phyloP scores from a whole-genome alignment of 2,888 invertebrate genomes.

The Penaeus monodon region DNA sequence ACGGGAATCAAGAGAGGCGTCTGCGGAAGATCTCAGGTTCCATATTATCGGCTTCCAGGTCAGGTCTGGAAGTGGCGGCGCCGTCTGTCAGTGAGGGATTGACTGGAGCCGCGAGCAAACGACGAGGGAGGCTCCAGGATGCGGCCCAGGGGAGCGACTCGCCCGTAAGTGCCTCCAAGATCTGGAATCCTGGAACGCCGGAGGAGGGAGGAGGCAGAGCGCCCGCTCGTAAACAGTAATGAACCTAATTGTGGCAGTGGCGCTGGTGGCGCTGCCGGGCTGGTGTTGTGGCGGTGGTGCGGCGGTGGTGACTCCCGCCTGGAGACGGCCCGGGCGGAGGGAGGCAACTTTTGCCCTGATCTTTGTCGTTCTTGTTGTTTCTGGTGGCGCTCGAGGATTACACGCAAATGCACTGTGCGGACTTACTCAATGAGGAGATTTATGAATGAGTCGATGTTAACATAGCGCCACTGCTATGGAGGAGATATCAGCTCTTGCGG shows the following conservation, averaged over 20 bases:
- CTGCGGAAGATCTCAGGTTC: conserved; percentile 59
- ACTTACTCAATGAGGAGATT: not conserved
- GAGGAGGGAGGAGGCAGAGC: conserved; percentile 45
- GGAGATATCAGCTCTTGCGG: no score
- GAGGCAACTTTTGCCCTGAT: no score
- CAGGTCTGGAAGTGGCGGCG: conserved; percentile 61
- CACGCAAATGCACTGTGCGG: not conserved
- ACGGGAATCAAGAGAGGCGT: conserved; percentile 54
- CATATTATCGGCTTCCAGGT: conserved; percentile 61
- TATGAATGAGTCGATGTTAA: not conserved
- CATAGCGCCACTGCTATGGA: not conserved
- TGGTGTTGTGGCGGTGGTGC: conserved; percentile 22
- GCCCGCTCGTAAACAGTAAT: conserved; percentile 62
- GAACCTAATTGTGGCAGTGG: conserved; percentile 62
- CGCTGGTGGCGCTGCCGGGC: conserved; percentile 44
- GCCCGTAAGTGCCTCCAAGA: conserved; percentile 63
- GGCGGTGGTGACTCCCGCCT: no score
- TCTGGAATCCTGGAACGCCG: conserved; percentile 55
- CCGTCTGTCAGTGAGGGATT: conserved; percentile 63
- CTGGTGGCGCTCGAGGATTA: not conserved
- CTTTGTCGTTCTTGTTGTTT: no score
- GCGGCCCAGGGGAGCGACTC: conserved; percentile 62
- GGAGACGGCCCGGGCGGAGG: no score
- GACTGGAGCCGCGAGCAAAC: conserved; percentile 62
- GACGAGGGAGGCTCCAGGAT: conserved; percentile 61